Evolutionary conservation across 2,113 vertebrate genomes (phyloP).

Genomic region (Nicator chloris): DNA sequence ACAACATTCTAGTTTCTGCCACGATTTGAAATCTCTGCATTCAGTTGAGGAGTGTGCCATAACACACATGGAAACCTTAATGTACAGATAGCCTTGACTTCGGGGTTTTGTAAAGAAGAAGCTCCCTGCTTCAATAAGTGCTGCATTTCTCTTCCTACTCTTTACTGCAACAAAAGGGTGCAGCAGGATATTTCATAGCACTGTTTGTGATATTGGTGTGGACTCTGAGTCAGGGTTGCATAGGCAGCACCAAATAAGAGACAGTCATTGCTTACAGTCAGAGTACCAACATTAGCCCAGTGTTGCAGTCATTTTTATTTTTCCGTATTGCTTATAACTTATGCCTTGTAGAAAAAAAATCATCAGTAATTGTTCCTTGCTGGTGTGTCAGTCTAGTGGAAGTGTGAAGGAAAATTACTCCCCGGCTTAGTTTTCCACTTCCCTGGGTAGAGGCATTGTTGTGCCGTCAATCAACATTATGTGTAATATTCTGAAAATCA

Average conservation of each 20-base stretch:
- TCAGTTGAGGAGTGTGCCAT: background rate
- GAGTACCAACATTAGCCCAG: background rate
- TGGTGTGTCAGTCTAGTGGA: background rate
- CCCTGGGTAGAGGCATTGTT: conserved; percentile 45
- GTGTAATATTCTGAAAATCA: conserved; percentile 30
- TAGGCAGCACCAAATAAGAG: background rate
- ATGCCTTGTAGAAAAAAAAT: background rate
- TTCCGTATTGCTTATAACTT: background rate
- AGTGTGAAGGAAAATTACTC: conserved; percentile 41
- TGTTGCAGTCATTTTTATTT: background rate
- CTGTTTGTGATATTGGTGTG: background rate
- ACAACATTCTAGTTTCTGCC: background rate
- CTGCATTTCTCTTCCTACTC: background rate
- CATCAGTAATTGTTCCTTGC: background rate
- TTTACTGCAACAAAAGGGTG: background rate
- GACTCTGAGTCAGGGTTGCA: background rate
- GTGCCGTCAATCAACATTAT: conserved; percentile 32
- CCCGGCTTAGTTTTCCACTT: conserved; percentile 28
- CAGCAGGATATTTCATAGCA: background rate
- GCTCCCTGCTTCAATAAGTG: background rate
- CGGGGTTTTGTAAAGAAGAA: background rate
- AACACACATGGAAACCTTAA: background rate
- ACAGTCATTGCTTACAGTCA: background rate
- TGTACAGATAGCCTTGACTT: background rate
- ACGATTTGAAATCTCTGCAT: background rate